Conservation (phyloP, 2,797 vertebrate species). For the Pachyuromys duprasi region DNA sequence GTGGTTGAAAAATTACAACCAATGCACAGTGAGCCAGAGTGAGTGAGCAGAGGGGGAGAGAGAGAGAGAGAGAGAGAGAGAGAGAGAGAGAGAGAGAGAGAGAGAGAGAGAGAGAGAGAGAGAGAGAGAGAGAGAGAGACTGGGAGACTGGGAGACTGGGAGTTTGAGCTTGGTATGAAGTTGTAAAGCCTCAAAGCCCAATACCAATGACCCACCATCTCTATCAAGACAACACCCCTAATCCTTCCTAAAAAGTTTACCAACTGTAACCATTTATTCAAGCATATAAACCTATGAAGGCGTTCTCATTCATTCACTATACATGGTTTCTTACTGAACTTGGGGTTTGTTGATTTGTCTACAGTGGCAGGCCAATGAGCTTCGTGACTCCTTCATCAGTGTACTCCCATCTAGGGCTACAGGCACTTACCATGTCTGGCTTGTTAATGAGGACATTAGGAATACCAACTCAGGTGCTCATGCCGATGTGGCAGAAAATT, state of each 20-base stretch:
- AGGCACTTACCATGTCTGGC: not conserved
- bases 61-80: no score
- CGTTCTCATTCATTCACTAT: not conserved
- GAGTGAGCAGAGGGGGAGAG: accelerated
- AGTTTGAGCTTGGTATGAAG: not conserved
- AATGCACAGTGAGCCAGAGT: not conserved
- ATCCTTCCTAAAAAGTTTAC: not conserved
- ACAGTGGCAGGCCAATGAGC: not conserved
- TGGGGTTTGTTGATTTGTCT: not conserved
- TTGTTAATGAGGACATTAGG: not conserved
- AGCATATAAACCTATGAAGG: no score
- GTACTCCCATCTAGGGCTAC: no score
- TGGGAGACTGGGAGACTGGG: no score
- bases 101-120: no score
- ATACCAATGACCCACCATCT: not conserved
- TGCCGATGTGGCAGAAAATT: not conserved
- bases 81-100: no score
- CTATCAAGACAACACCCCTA: no score
- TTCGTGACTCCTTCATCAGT: not conserved
- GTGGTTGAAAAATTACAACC: not conserved
- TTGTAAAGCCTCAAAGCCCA: not conserved
- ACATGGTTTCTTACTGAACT: not conserved
- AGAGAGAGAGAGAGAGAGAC: not conserved
- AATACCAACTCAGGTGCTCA: not conserved
- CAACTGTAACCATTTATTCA: not conserved